Conservation (phyloP, 2,888 invertebrate species). For the Beris chalybata region DNA sequence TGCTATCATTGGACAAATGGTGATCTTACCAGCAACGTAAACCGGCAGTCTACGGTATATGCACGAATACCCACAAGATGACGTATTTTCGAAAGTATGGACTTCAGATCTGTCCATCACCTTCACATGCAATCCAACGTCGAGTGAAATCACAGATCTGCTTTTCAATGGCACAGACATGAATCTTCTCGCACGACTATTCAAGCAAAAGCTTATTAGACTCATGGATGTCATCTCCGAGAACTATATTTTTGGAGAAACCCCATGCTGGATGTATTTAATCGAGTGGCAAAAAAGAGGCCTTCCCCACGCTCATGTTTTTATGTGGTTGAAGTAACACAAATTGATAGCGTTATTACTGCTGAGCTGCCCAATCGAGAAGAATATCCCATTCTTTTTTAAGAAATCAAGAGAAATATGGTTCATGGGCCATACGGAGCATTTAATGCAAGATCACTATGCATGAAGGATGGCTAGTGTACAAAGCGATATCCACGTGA, state of each 20-base stretch:
- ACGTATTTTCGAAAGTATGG: slow-evolving; percentile 33
- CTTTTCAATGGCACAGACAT: slow-evolving; percentile 23
- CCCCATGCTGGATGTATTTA: slow-evolving; percentile 43
- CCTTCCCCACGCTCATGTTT: slow-evolving; percentile 47
- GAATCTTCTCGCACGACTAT: slow-evolving; percentile 39
- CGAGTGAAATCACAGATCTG: slow-evolving; percentile 6
- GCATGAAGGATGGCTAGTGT: no score
- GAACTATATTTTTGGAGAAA: slow-evolving; percentile 31
- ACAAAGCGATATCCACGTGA: no score
- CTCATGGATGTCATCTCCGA: slow-evolving; percentile 39
- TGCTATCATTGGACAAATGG: slow-evolving; percentile 6
- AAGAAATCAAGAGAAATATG: no score
- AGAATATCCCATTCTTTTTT: slow-evolving; percentile 37
- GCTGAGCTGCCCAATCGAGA: slow-evolving; percentile 42
- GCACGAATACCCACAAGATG: slow-evolving; percentile 34
- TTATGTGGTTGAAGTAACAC: slow-evolving; percentile 47
- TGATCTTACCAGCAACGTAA: slow-evolving; percentile 33
- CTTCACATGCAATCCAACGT: slow-evolving; percentile 32
- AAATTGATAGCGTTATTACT: slow-evolving; percentile 45
- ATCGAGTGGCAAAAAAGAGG: slow-evolving; percentile 49
- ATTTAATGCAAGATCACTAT: no score
- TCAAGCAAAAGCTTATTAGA: slow-evolving; percentile 38
- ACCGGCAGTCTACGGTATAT: slow-evolving; percentile 34
- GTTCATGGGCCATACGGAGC: no score
- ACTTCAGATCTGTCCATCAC: slow-evolving; percentile 33